A percentile compares a stretch with the other conserved stretches of the same genome.
phyloP scores from a whole-genome alignment of 2,797 vertebrate genomes.

The Coendou prehensilis region DNA sequence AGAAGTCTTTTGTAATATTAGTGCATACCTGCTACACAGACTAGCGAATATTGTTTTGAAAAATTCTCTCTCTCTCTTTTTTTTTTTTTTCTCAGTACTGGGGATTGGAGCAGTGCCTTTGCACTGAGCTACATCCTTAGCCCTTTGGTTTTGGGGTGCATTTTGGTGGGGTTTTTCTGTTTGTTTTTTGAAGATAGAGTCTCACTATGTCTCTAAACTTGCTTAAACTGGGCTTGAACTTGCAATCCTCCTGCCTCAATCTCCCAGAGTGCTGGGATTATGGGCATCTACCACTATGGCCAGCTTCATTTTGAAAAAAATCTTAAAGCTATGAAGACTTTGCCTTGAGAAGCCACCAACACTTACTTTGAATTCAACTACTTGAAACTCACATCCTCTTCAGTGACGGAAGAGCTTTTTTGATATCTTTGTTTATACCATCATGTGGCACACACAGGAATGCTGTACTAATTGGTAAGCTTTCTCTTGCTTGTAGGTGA shows the following conservation, averaged over 20 bases:
- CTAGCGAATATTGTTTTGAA: background rate
- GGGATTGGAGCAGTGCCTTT: background rate
- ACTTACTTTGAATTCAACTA: constrained; percentile 62
- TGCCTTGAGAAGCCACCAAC: constrained; percentile 51
- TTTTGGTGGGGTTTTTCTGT: background rate
- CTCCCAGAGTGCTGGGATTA: background rate
- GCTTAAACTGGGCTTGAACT: background rate
- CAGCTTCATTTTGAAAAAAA: background rate
- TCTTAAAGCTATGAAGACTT: constrained; percentile 56
- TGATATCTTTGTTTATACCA: constrained; percentile 2
- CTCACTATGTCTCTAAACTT: background rate
- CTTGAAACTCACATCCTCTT: constrained; percentile 76
- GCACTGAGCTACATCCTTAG: background rate
- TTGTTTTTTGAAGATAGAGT: background rate
- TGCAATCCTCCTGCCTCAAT: background rate
- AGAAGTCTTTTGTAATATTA: background rate
- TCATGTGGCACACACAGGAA: fast-evolving
- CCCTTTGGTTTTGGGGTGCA: background rate
- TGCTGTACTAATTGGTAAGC: background rate
- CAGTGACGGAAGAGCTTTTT: constrained; percentile 56
- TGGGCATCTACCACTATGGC: background rate
- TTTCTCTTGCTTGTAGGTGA: background rate
- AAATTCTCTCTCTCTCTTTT: background rate
- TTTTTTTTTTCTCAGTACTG: background rate
- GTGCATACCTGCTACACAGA: background rate